A percentile compares a stretch with the other conserved stretches of the same genome.
Conservation (phyloP, 2,888 invertebrate genomes). For the Leptinotarsa peninsularis region DNA sequence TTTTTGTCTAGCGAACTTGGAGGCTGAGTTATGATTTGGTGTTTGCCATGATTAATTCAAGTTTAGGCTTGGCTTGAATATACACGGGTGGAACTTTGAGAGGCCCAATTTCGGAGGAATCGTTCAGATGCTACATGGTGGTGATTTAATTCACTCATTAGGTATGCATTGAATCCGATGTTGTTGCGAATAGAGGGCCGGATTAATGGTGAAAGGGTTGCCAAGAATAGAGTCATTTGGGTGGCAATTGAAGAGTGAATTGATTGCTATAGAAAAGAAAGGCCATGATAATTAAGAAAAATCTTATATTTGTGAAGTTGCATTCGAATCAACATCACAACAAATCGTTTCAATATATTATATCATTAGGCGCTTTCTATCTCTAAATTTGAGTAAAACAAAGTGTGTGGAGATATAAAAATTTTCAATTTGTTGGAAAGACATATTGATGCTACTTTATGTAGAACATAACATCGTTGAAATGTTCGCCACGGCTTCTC, state of each 20-base stretch:
- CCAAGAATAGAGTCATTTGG: not conserved
- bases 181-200: slow-evolving; percentile 18
- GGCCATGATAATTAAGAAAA: too few relatives aligned
- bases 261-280: too few relatives aligned
- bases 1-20: slow-evolving; percentile 29
- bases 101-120: not conserved
- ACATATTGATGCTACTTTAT: too few relatives aligned
- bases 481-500: too few relatives aligned
- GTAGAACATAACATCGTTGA: too few relatives aligned
- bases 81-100: slow-evolving; percentile 5
- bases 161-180: slow-evolving; percentile 22
- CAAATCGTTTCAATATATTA: too few relatives aligned
- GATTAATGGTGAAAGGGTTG: slow-evolving; percentile 8
- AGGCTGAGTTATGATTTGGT: slow-evolving; percentile 25
- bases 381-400: too few relatives aligned
- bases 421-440: too few relatives aligned
- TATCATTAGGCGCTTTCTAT: too few relatives aligned
- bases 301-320: too few relatives aligned
- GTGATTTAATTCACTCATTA: slow-evolving; percentile 26
- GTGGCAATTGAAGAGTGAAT: not conserved
- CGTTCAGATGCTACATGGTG: slow-evolving; percentile 17
- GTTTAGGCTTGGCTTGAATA: slow-evolving; percentile 20
- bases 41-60: slow-evolving; percentile 25
- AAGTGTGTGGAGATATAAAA: too few relatives aligned
- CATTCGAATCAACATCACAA: too few relatives aligned